Base-by-base conservation (phyloP, 1,140 invertebrate genomes). In the Homalodisca vitripennis region DNA sequence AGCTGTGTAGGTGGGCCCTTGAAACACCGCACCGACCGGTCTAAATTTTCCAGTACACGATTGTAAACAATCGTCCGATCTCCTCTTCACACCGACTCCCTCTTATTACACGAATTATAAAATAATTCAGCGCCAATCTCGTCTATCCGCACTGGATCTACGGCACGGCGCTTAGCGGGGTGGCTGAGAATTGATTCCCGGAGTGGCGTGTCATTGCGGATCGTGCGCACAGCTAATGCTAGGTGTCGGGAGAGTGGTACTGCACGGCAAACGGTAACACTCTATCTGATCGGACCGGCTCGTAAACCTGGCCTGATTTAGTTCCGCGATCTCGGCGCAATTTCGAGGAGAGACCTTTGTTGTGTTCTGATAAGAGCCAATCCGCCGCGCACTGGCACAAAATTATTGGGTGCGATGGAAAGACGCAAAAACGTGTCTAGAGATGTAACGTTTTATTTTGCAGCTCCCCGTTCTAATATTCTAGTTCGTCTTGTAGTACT, bases 231-330 rank as follows among this genome's bases (percentile, higher is more conserved):
- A 3, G 3, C 14, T 51, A 51, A 51, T 51, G 48, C 48, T 51
- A 51, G 48, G 48, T 51, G 48, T 51, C 34, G 17, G 48, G 14
- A 22, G 48, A 51, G 22, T 51, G n/a, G n/a, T n/a, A n/a, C n/a
- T n/a, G n/a, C n/a, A n/a, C n/a, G n/a, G n/a, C n/a, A n/a, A n/a
- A n/a, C n/a, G 48, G 48, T 51, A 51, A 51, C 48, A 51, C 48
- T 51, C 48, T 51, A 51, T 51, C 48, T 10, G 48, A 51, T 51
- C 48, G n/a, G n/a, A n/a, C n/a, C n/a, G n/a, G n/a, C n/a, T 41
- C 34, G 34, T 17, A 41, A 17, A 10, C 48, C 22, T n/a, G n/a
- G 48, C 3, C 48, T 51, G 48, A 51, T 51, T 51, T 51, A 51
- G 14, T 51, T 51, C 48, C 48, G 48, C n/a, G 48, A 51, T 12